Evolutionary conservation across 2,113 vertebrate genomes (phyloP).

Genomic region (Cyanoderma ruficeps): DNA sequence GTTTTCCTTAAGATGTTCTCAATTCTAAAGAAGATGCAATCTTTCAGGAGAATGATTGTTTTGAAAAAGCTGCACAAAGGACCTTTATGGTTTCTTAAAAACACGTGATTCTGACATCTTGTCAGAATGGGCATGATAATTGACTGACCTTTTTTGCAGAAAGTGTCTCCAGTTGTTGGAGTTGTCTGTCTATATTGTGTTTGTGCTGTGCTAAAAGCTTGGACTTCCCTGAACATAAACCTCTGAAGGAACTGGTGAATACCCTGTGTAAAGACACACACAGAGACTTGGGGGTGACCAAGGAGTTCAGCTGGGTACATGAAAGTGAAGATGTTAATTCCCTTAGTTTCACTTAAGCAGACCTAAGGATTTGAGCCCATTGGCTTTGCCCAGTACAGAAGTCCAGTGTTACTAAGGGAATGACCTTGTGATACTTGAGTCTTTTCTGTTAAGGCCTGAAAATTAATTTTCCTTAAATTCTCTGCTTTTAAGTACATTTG

Average conservation of each 20-base stretch:
- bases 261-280: background rate
- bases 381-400: background rate
- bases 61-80: background rate
- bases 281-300: background rate
- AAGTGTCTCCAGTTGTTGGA: background rate
- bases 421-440: fast-evolving
- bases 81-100: background rate
- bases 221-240: background rate
- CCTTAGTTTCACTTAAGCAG: background rate
- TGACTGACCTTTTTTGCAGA: background rate
- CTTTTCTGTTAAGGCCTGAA: background rate
- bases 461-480: background rate
- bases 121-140: background rate
- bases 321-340: background rate
- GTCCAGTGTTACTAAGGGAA: background rate
- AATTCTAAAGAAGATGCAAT: background rate
- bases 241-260: background rate
- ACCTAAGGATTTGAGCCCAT: background rate
- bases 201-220: background rate
- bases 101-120: fast-evolving
- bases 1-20: background rate
- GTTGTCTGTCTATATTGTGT: background rate
- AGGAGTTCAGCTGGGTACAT: background rate
- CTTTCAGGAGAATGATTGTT: background rate
- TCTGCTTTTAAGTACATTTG: background rate